Conservation (phyloP, 2,888 invertebrate genomes). For the Cremastinae sp. region DNA sequence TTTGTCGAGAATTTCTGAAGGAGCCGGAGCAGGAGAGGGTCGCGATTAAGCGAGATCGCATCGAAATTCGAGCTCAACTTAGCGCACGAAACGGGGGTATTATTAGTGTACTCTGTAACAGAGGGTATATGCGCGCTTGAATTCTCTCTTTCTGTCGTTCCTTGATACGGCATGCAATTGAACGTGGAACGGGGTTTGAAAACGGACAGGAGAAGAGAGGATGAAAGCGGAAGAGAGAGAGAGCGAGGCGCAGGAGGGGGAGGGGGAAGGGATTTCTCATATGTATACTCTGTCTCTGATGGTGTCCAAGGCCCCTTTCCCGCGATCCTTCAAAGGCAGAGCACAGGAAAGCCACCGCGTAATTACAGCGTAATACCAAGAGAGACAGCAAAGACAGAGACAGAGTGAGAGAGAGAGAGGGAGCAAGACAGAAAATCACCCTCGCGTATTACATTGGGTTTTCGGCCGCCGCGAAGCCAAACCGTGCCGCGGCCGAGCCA, state of each 20-base stretch:
- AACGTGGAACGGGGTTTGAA: background rate
- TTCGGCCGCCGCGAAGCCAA: constrained; percentile 57
- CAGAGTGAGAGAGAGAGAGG: too few relatives aligned
- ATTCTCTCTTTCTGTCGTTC: background rate
- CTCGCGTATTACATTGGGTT: constrained; percentile 55
- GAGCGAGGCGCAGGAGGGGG: background rate
- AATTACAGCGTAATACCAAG: constrained; percentile 59
- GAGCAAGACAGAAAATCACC: background rate
- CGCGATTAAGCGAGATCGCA: too few relatives aligned
- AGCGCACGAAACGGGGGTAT: constrained; percentile 22
- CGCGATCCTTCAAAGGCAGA: constrained; percentile 58
- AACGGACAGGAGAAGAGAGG: constrained; percentile 4
- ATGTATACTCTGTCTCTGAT: constrained; percentile 25
- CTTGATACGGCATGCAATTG: background rate
- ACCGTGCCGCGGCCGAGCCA: constrained; percentile 27
- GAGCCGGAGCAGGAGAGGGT: background rate
- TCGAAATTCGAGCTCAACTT: background rate
- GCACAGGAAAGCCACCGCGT: constrained; percentile 58
- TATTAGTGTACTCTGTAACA: constrained; percentile 29
- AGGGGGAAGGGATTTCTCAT: constrained; percentile 26
- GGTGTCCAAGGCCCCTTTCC: constrained; percentile 1
- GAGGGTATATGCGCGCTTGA: background rate
- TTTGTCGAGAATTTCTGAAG: background rate
- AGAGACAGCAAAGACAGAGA: too few relatives aligned
- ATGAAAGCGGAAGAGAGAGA: constrained; percentile 2